phyloP scores from a whole-genome alignment of 1,140 invertebrate species.

The Drosophila tropicalis region DNA sequence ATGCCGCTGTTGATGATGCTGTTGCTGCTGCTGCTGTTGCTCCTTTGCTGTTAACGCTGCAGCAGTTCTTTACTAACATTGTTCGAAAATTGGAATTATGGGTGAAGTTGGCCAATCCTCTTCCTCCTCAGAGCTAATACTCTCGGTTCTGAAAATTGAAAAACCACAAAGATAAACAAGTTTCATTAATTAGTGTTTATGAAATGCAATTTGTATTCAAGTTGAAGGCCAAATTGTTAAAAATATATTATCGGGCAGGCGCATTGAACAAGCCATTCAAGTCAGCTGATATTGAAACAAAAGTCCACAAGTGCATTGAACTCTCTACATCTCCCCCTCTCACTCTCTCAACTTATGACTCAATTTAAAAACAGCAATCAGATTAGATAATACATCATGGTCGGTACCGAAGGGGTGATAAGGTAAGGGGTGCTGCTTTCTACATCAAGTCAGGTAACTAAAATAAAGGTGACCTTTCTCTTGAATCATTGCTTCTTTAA shows the following conservation, averaged over 20 bases:
- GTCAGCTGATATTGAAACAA: constrained; percentile 47
- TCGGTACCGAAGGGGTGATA: constrained; percentile 19
- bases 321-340: constrained; percentile 42
- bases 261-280: constrained; percentile 35
- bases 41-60: constrained; percentile 24
- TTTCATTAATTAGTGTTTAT: constrained; percentile 9
- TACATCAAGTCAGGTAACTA: constrained; percentile 19
- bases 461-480: constrained; percentile 5
- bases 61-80: constrained; percentile 76
- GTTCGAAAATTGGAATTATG: constrained; percentile 85
- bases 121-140: constrained; percentile 85
- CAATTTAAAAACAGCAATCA: constrained; percentile 29
- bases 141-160: constrained; percentile 84
- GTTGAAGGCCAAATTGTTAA: constrained; percentile 43
- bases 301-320: constrained; percentile 63
- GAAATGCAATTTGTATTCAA: constrained; percentile 36
- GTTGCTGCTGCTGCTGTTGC: constrained; percentile 39
- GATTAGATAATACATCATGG: constrained; percentile 39
- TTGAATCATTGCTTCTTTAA: no score
- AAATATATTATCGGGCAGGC: constrained; percentile 16
- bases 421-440: no score
- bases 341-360: constrained; percentile 20
- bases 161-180: constrained; percentile 21
- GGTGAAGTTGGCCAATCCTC: constrained; percentile 86
- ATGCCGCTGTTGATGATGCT: constrained; percentile 43